Base-by-base conservation (phyloP, 1,140 invertebrate species). In the Branchinecta lynchi region DNA sequence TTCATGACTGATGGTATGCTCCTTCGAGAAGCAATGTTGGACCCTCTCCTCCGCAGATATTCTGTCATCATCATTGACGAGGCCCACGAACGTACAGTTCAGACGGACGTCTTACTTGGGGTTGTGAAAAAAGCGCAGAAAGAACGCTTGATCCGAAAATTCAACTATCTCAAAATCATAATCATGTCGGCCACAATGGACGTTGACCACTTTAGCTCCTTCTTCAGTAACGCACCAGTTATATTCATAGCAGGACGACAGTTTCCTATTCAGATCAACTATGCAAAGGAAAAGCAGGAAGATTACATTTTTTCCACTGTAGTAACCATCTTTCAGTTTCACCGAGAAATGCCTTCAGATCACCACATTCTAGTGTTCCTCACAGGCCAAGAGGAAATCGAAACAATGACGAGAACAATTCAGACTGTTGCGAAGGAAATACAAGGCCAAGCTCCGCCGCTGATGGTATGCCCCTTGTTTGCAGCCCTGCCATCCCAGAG, bases 381-480 rank as follows among this genome's bases (percentile, higher is more conserved):
- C 66, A 98, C 96, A 71, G 96, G 96, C 6, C 93, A 98, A 82
- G 96, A 99, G 78, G 96, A 99, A 84, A 98, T 99, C 74, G 94
- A 98, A 81, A 84, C 87, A 5, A 85, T 92, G 70, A 88, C 86
- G 51, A 80, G 84, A 70, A 87, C 86, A 75, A 89, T 93, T 3
- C 82, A 85, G 73, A 83, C 88, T 74, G 84, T 92, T 70, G 83
- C 84, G 7, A 89, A 87, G 74, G 78, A 79, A 60, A 72, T 83
- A 69, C 78, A 83, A 7, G 79, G 80, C 1, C 78, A 82, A 17
- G 77, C 77, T 71, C 82, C 82, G 2, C 75, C 79, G 10, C 74
- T 96, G 67, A 82, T 84, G 74, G 86, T 92, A 5, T 89, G 85
- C 76, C 86, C 90, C 0, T 79, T 96, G 21, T 96, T 93, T 80